Conservation (phyloP, 2,113 vertebrate species). For the Ctenodactylus gundi region DNA sequence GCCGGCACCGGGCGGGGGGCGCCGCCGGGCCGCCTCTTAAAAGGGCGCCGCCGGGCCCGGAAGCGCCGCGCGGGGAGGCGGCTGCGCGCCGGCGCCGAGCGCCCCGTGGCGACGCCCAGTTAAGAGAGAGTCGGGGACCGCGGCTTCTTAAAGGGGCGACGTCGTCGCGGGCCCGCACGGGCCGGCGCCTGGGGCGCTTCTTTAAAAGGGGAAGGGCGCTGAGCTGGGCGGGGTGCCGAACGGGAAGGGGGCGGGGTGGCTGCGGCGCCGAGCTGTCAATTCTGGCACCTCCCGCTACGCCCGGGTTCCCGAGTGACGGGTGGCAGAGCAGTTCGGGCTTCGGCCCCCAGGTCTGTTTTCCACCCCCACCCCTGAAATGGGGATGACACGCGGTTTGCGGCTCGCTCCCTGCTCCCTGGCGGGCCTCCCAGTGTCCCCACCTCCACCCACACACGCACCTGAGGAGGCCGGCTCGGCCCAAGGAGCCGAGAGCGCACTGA, state of each 20-base stretch:
- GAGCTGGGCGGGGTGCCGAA: background rate
- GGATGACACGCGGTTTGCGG: background rate
- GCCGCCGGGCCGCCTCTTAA: too few relatives aligned
- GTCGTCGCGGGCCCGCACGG: background rate
- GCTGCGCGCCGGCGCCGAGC: background rate
- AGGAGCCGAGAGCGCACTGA: background rate
- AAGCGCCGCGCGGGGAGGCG: slow-evolving; percentile 39
- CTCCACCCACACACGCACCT: too few relatives aligned
- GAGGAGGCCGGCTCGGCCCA: too few relatives aligned
- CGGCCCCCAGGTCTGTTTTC: background rate
- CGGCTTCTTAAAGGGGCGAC: slow-evolving; percentile 46
- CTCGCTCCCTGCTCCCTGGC: background rate
- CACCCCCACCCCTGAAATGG: background rate
- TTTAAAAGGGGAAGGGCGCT: slow-evolving; percentile 49
- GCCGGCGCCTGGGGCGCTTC: background rate
- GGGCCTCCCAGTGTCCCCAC: too few relatives aligned
- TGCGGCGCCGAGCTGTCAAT: background rate
- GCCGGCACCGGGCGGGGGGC: background rate
- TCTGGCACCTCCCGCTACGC: background rate
- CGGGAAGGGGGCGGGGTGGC: background rate
- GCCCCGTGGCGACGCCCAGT: slow-evolving; percentile 10
- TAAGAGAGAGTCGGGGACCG: slow-evolving; percentile 39
- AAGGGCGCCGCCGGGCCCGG: too few relatives aligned
- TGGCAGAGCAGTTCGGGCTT: background rate
- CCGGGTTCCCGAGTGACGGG: background rate